phyloP scores from a whole-genome alignment of 30 jellyfish, hydroid and myxozoan species.

The Chrysaora quinquecirrha region DNA sequence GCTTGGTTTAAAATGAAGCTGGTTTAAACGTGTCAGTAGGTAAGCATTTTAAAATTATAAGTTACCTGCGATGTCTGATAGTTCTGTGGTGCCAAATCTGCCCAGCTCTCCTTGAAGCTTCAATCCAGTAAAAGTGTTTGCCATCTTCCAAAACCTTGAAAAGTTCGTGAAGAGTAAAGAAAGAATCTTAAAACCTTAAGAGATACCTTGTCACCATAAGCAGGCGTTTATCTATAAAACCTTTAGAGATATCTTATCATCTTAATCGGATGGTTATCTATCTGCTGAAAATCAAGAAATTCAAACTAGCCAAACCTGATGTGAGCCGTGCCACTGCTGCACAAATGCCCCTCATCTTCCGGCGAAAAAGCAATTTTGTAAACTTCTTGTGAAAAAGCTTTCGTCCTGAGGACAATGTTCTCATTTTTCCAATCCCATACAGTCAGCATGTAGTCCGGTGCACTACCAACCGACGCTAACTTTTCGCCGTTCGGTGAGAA shows the following conservation, averaged over 20 bases:
- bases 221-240: too few relatives aligned
- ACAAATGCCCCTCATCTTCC: conserved; percentile 96
- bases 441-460: conserved; percentile 94
- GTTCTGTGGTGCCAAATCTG: conserved; percentile 90
- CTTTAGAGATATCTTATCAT: too few relatives aligned
- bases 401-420: conserved; percentile 73
- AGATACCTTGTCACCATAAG: too few relatives aligned
- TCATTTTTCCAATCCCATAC: conserved; percentile 97
- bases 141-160: conserved; percentile 96
- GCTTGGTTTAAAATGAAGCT: too few relatives aligned
- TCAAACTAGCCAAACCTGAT: too few relatives aligned
- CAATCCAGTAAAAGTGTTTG: conserved; percentile 91
- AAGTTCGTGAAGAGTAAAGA: neutral
- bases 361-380: conserved; percentile 94
- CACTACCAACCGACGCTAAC: conserved; percentile 95
- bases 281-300: too few relatives aligned
- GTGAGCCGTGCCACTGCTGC: conserved; percentile 98
- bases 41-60: neutral
- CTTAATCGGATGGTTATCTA: too few relatives aligned
- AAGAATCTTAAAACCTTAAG: too few relatives aligned
- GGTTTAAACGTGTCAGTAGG: too few relatives aligned
- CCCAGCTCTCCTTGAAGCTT: conserved; percentile 97
- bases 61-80: conserved; percentile 90
- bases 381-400: conserved; percentile 96
- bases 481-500: conserved; percentile 89